Conservation (phyloP, 1,140 invertebrate genomes). For the Chionoecetes opilio region DNA sequence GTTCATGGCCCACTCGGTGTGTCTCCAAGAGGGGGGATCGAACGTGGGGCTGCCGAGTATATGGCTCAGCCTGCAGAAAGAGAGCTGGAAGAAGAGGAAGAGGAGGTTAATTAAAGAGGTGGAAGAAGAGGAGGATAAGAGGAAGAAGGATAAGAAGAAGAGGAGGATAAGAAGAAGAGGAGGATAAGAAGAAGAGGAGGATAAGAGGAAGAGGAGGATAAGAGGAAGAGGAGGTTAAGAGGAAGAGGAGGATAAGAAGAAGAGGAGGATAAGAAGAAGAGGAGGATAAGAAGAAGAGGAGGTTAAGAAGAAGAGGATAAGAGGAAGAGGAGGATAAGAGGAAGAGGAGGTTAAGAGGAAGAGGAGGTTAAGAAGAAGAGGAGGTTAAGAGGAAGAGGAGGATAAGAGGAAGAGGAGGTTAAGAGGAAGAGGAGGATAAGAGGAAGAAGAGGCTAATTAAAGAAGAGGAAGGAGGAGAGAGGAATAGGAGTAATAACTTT, state of each 20-base stretch:
- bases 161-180: not conserved
- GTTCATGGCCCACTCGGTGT: too few species aligned
- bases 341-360: not conserved
- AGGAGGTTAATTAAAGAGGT: not conserved
- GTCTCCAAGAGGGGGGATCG: too few species aligned
- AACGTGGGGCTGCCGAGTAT: too few species aligned
- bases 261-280: not conserved
- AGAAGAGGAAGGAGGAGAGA: too few species aligned
- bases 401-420: not conserved
- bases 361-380: not conserved
- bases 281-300: constrained; percentile 9
- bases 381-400: not conserved
- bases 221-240: not conserved
- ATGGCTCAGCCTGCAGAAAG: not conserved
- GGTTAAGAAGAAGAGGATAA: not conserved
- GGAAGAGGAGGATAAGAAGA: not conserved
- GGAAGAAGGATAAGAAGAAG: not conserved
- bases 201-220: not conserved
- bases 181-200: not conserved
- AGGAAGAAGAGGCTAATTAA: not conserved
- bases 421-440: not conserved
- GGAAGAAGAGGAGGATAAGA: not conserved
- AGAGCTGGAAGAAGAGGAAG: not conserved
- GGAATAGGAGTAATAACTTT: not conserved
- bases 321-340: not conserved